phyloP scores from a whole-genome alignment of 2,888 invertebrate species.

The Rotaria macrura region DNA sequence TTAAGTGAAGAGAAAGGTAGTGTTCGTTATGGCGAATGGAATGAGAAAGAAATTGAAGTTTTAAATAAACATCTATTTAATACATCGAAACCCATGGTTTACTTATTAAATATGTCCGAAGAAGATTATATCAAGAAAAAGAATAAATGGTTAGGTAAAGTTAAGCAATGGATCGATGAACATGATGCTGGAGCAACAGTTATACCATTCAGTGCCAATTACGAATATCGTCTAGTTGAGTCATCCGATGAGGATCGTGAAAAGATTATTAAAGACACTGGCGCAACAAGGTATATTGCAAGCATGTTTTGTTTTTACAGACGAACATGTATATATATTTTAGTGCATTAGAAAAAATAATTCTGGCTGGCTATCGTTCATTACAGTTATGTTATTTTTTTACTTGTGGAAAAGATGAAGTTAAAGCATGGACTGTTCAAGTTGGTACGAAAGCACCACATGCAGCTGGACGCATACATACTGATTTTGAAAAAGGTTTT shows the following conservation, averaged over 20 bases:
- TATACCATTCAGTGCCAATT: conserved; percentile 86
- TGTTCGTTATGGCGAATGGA: conserved; percentile 84
- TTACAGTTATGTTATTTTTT: conserved; percentile 94
- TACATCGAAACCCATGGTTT: conserved; percentile 91
- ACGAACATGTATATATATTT: too few species aligned
- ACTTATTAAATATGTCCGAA: conserved; percentile 88
- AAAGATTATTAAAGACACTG: conserved; percentile 21
- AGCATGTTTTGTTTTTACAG: too few species aligned
- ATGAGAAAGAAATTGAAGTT: conserved; percentile 83
- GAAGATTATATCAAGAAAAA: conserved; percentile 90
- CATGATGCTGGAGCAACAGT: conserved; percentile 76
- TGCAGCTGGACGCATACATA: conserved; percentile 94
- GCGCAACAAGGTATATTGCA: conserved; percentile 18
- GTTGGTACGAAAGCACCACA: conserved; percentile 86
- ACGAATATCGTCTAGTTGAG: conserved; percentile 74
- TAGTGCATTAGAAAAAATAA: conserved; percentile 84
- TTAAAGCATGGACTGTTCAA: conserved; percentile 98
- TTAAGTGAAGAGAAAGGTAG: conserved; percentile 80
- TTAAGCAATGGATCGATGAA: conserved; percentile 76
- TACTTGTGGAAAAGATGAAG: conserved; percentile 90
- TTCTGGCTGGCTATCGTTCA: conserved; percentile 88
- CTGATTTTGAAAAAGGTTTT: conserved; percentile 98
- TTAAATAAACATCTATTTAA: conserved; percentile 89
- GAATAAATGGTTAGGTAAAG: conserved; percentile 70
- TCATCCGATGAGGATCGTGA: conserved; percentile 50